Base-by-base conservation (phyloP, 2,797 vertebrate genomes). In the Arctocebus calabarensis region DNA sequence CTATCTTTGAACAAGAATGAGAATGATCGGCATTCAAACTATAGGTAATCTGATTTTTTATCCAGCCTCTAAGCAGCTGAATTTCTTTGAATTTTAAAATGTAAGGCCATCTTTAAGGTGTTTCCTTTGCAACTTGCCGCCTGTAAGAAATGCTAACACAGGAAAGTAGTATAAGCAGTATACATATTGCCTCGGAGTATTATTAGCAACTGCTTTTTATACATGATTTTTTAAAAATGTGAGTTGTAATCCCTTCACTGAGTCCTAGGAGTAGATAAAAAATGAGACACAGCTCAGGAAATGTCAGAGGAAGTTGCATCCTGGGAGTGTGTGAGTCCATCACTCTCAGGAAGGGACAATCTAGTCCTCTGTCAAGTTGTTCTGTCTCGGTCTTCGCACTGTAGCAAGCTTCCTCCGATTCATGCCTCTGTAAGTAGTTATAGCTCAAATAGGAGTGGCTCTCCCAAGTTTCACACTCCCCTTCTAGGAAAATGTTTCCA, bases 381-480 rank as follows among this genome's bases (percentile, higher is more conserved):
- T 98, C 97, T 98, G 96, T 85, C 96, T 96, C 97, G 98, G 93
- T 88, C 85, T 98, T 94, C 97, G 98, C 97, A 86, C 88, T 97
- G 97, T 37, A 34, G 97, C 97, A 96, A 79, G 96, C 97, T 98
- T 98, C 98, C 98, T 98, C 96, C 97, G 97, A 98, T 98, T 98
- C 98, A 98, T 98, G 89, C 95, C 84, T 97, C 94, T 97, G 92
- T 97, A 97, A 98, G 98, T 97, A 94, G 95, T 88, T 90, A 92
- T 55, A 97, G 96, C 90, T 95, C 96, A 96, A 95, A 95, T 97
- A 98, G 98, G 98, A 87, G 84, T 98, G 98, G 97, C 95, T 98
- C 95, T 97, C 97, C 94, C 91, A 88, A 97, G 97, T 96, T 98
- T 98, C 97, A 97, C 96, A 97, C 96, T 97, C 96, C 98, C 95